phyloP scores from a whole-genome alignment of 2,797 vertebrate genomes.

The Epinephelus coioides region DNA sequence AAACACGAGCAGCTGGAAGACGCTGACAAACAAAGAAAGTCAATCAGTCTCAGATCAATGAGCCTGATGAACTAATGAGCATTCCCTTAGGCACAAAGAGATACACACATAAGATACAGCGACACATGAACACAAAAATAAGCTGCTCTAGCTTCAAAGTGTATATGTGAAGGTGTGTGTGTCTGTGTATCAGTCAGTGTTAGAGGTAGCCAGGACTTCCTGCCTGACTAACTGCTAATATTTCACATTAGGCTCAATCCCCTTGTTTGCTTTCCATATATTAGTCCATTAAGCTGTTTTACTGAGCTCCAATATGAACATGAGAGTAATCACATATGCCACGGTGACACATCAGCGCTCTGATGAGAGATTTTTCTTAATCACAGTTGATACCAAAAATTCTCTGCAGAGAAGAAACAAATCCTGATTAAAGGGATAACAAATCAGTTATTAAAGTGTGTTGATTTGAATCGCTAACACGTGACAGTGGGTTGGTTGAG shows the following conservation, averaged over 20 bases:
- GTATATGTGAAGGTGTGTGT: neutral
- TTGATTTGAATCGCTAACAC: neutral
- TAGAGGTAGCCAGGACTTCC: neutral
- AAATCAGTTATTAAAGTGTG: neutral
- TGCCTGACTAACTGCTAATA: conserved; percentile 14
- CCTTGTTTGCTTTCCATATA: conserved; percentile 11
- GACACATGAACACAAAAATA: neutral
- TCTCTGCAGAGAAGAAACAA: neutral
- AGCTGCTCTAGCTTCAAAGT: neutral
- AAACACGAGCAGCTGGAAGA: conserved; percentile 27
- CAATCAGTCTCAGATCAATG: conserved; percentile 32
- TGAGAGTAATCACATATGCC: conserved; percentile 20
- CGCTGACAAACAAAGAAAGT: conserved; percentile 17
- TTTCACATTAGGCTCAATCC: conserved; percentile 27
- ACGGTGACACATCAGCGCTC: neutral
- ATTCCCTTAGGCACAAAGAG: conserved; percentile 5
- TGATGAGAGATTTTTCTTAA: neutral
- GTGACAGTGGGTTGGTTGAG: neutral
- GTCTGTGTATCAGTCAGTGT: neutral
- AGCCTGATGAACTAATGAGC: conserved; percentile 37
- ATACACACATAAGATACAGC: neutral
- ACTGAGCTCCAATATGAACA: neutral
- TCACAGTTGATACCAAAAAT: neutral
- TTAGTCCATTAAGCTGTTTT: conserved; percentile 14
- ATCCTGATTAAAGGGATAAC: neutral